Conservation (phyloP, 2,888 invertebrate genomes). For the Exephanes ischioxanthus region DNA sequence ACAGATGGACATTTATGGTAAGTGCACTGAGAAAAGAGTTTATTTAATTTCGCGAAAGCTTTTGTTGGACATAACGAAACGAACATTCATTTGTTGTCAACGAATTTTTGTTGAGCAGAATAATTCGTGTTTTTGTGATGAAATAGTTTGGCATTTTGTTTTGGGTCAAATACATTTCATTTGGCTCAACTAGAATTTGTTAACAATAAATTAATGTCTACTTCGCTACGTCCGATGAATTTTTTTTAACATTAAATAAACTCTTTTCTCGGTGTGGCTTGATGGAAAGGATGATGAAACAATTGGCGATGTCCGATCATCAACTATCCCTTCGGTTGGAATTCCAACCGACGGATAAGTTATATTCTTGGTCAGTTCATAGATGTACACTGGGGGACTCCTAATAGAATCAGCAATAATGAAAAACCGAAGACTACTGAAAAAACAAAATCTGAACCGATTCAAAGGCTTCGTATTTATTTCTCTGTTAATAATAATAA, state of each 20-base stretch:
- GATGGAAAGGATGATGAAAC: conserved; percentile 7
- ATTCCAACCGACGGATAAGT: neutral
- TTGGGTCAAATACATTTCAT: too few species aligned
- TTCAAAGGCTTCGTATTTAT: neutral
- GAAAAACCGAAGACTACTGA: neutral
- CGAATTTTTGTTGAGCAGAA: too few species aligned
- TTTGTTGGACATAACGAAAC: neutral
- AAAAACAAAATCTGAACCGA: neutral
- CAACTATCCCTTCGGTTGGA: neutral
- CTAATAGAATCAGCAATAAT: neutral
- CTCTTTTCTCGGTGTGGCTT: neutral
- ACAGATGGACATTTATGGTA: neutral
- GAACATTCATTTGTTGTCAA: too few species aligned
- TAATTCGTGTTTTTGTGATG: too few species aligned
- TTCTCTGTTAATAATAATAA: neutral
- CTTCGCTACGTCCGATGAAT: too few species aligned
- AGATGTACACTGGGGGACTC: neutral
- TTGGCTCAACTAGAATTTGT: too few species aligned
- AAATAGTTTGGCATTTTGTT: too few species aligned
- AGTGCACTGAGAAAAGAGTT: neutral
- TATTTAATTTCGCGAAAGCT: neutral
- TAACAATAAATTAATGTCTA: too few species aligned
- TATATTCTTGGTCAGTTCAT: neutral
- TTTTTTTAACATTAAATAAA: neutral
- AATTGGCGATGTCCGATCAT: neutral